Evolutionary conservation across 2,888 invertebrate species (phyloP).

Genomic region (Lasius fuliginosus): DNA sequence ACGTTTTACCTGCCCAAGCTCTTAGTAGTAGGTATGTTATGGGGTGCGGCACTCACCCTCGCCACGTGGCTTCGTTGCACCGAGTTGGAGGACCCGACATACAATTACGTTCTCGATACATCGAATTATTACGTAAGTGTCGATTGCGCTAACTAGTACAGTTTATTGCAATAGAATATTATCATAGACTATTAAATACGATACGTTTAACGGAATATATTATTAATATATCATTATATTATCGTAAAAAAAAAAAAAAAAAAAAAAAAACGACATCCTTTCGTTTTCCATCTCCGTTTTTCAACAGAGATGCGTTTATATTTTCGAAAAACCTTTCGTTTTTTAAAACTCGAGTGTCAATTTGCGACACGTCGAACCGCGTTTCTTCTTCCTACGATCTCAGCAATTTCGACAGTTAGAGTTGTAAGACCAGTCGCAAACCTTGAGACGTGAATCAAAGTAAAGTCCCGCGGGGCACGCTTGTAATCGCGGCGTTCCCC

Average conservation of each 20-base stretch:
- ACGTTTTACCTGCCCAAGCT: conserved; percentile 97
- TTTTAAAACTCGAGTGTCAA: background rate
- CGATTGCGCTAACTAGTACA: background rate
- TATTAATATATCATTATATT: background rate
- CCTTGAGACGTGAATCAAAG: conserved; percentile 15
- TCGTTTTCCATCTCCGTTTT: background rate
- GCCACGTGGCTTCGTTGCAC: conserved; percentile 97
- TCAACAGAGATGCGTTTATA: background rate
- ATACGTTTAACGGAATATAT: background rate
- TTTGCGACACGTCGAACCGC: background rate
- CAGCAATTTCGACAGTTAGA: conserved; percentile 28
- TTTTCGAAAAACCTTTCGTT: background rate
- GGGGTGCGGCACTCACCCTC: conserved; percentile 94
- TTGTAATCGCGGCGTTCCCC: conserved; percentile 14
- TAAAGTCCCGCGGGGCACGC: conserved; percentile 9
- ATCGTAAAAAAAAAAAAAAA: background rate
- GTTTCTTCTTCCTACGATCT: background rate
- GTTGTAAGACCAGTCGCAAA: conserved; percentile 36
- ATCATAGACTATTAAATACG: background rate
- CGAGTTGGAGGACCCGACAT: conserved; percentile 96
- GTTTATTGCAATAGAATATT: background rate
- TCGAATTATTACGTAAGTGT: conserved; percentile 93
- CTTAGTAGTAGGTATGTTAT: conserved; percentile 94
- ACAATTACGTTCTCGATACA: conserved; percentile 95
- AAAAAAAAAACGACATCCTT: background rate